These are phyloP conservation scores for Gryllus longicercus DNA, from an alignment of 2,888 invertebrate species.

Conservation along the genomic window DNA sequence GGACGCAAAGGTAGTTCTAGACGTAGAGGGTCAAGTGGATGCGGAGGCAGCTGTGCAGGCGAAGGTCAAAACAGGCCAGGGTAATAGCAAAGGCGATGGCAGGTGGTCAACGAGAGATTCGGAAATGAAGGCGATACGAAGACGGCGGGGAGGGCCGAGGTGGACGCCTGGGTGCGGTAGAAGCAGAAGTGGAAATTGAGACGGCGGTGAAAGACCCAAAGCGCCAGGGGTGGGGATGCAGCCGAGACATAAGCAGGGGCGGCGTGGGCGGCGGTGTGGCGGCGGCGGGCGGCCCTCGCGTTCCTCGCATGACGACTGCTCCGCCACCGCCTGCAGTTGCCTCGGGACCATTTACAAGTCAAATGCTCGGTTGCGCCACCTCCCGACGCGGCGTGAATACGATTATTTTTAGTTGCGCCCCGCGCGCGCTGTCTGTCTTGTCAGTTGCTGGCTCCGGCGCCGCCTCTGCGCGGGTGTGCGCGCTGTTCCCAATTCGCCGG, in stretches of 20 bases:
- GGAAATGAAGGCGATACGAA: background rate
- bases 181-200: no score
- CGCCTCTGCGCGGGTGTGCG: no score
- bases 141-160: background rate
- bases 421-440: background rate
- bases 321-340: background rate
- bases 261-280: no score
- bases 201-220: no score
- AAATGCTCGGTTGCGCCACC: conserved; percentile 6
- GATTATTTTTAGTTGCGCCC: background rate
- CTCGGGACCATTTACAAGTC: background rate
- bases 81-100: background rate
- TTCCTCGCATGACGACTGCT: background rate
- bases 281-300: no score
- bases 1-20: background rate
- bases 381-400: background rate
- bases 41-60: background rate
- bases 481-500: no score
- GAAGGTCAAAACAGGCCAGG: background rate
- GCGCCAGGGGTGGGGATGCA: no score
- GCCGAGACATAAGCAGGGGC: no score
- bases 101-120: background rate
- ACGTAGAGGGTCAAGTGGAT: background rate
- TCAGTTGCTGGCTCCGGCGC: background rate
- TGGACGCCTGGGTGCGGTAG: no score